Evolutionary conservation across 2,113 vertebrate species (phyloP), one percentile per base, ranked within the genome.

Genomic region (Athene cunicularia): DNA sequence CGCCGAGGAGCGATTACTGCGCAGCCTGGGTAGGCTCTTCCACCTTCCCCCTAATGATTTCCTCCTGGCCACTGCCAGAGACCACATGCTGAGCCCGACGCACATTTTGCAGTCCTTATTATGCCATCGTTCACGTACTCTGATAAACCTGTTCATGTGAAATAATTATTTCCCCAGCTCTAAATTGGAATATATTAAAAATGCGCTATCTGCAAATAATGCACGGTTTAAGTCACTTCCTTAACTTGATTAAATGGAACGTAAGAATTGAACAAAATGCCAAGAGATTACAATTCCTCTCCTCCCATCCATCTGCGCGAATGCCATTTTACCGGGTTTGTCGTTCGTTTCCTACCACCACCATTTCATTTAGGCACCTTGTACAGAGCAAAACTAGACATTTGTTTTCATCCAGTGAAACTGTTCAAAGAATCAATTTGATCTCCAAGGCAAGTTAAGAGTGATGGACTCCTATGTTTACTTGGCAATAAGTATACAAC

Each of bases 351-450:
- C 72, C 76, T 62, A 39, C 66, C 81, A 76, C 92, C 95, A 93
- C 80, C 92, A 63, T 71, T 91, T 95, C 88, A 91, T 60, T 81
- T 14, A 24, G 27, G 64, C 86, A 37, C 88, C 71, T 88, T 72
- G 24, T 18, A 75, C 53, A 55, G 35, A 56, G 79, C 53, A 66
- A n/a, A 5, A 49, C 56, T 0, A 49, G 67, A 26, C 62, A 37
- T 81, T 80, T 86, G 66, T 62, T 90, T 90, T 55, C 71, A 93
- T 58, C 76, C 76, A 33, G 30, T 6, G 86, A 91, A 79, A 89
- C 84, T 87, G 93, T 50, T 14, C 76, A 53, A 55, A 71, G 89
- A 63, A 95, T 85, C 89, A 95, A 94, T 94, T 41, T 39, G 49
- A 77, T 82, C 70, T 90, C 77, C 53, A 32, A 83, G 49, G 86